Evolutionary conservation across 2,113 vertebrate species (phyloP).

Genomic region (Zosterops pallidus): DNA sequence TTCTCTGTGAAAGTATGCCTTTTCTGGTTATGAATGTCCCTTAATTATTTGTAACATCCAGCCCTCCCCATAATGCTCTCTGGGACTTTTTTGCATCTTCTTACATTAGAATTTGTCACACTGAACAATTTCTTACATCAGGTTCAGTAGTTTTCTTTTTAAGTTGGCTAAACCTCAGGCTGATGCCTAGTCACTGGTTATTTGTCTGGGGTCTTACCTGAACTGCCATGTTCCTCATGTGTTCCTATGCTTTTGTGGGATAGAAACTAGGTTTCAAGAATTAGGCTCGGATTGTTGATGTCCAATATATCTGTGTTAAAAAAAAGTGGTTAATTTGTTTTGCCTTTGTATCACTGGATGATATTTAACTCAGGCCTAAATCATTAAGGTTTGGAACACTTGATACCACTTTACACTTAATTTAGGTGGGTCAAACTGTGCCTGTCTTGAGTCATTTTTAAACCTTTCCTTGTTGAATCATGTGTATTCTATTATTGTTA

Average conservation of each 20-base stretch:
- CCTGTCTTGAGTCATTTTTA: background rate
- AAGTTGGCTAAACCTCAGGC: background rate
- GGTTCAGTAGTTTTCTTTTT: background rate
- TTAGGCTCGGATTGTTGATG: background rate
- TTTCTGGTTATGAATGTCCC: background rate
- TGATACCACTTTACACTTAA: too few species aligned
- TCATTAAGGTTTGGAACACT: background rate
- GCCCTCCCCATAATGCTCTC: background rate
- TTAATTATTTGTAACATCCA: background rate
- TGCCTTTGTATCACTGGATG: background rate
- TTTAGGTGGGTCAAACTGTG: background rate
- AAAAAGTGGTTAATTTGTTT: background rate
- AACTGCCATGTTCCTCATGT: fast-evolving
- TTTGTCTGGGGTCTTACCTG: background rate
- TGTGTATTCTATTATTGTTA: background rate
- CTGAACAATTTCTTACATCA: background rate
- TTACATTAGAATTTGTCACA: fast-evolving
- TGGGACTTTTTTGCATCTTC: background rate
- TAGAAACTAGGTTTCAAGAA: background rate
- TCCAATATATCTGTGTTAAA: background rate
- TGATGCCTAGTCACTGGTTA: fast-evolving
- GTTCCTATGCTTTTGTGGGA: background rate
- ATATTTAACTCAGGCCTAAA: background rate
- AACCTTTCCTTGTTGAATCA: background rate
- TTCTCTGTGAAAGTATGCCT: background rate